Evolutionary conservation across 2,888 invertebrate species (phyloP).

Genomic region (Caenorhabditis afra): DNA sequence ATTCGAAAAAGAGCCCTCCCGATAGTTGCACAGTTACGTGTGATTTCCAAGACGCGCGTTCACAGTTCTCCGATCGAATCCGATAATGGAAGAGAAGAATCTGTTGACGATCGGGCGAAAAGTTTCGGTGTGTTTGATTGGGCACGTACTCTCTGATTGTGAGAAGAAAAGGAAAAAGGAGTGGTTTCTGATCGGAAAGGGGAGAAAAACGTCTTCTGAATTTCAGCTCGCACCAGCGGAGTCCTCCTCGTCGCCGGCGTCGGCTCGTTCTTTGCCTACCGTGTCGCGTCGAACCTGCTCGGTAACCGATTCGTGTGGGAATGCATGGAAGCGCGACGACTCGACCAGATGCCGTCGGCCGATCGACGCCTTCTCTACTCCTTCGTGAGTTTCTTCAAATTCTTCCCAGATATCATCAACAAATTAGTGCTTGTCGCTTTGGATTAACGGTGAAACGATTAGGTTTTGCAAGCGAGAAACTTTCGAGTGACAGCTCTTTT

Average conservation of each 20-base stretch:
- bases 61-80: conserved; percentile 17
- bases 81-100: conserved; percentile 35
- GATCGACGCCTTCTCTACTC: conserved; percentile 73
- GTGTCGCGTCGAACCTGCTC: conserved; percentile 71
- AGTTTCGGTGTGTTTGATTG: conserved; percentile 24
- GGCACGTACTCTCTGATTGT: conserved; percentile 14
- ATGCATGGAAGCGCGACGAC: conserved; percentile 72
- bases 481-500: conserved; percentile 8
- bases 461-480: conserved; percentile 11
- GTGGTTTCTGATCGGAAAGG: conserved; percentile 16
- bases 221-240: conserved; percentile 78
- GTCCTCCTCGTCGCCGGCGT: conserved; percentile 79
- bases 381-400: conserved; percentile 50
- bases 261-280: conserved; percentile 79
- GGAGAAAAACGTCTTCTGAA: not conserved
- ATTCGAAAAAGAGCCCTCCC: conserved; percentile 1
- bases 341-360: conserved; percentile 73
- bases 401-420: not conserved
- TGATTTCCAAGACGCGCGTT: too few species aligned
- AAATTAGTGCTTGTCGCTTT: too few species aligned
- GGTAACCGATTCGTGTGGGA: conserved; percentile 74
- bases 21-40: conserved; percentile 17
- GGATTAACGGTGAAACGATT: conserved; percentile 17
- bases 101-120: conserved; percentile 9
- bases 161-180: not conserved